These are phyloP conservation scores for Oeneis ivallda DNA, from an alignment of 2,888 invertebrate genomes.

Conservation along the genomic window DNA sequence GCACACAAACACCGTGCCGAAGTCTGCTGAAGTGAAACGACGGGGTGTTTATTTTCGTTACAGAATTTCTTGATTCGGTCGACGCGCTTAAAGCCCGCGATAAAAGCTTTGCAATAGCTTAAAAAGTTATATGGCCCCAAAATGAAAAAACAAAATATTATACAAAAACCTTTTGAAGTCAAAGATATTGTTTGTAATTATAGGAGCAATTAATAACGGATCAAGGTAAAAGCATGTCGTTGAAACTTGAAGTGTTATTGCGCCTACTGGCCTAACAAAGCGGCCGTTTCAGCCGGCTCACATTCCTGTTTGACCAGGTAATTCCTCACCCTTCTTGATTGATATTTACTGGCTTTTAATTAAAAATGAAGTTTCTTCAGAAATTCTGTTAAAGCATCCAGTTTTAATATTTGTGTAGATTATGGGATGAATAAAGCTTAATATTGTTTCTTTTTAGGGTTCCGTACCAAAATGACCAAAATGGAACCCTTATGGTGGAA, in stretches of 20 bases:
- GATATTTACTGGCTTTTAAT: conserved; percentile 25
- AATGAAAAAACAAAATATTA: not conserved
- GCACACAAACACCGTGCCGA: too few species aligned
- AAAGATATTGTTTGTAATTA: conserved; percentile 3
- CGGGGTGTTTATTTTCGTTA: too few species aligned
- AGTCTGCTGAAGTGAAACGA: too few species aligned
- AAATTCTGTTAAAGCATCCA: not conserved
- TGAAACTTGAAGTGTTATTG: conserved; percentile 27
- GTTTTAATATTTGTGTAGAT: too few species aligned
- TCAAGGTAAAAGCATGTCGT: conserved; percentile 23
- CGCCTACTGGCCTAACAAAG: conserved; percentile 37
- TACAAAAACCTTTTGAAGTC: not conserved
- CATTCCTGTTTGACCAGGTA: conserved; percentile 33
- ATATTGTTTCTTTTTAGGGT: too few species aligned
- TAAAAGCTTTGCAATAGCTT: too few species aligned
- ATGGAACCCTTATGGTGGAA: too few species aligned
- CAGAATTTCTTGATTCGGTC: too few species aligned
- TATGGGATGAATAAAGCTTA: too few species aligned
- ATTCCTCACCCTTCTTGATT: conserved; percentile 31
- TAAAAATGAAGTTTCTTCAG: conserved; percentile 5
- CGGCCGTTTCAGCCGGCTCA: conserved; percentile 31
- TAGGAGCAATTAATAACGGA: conserved; percentile 21
- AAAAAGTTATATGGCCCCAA: not conserved
- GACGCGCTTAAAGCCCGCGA: too few species aligned
- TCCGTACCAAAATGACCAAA: too few species aligned